Conservation (phyloP, 1,140 invertebrate species). For the Acromyrmex echinatior region DNA sequence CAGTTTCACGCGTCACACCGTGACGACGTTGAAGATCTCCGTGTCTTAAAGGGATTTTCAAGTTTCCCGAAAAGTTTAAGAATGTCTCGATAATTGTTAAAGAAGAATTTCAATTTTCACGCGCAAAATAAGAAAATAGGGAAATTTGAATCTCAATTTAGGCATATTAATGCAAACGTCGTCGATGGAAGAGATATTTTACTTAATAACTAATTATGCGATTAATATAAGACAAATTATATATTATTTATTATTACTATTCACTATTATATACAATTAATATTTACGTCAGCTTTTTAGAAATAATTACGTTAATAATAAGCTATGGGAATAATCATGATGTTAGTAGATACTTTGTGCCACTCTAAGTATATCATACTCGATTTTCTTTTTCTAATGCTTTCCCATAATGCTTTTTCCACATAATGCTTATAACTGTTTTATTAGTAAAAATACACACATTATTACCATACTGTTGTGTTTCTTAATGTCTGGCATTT, state of each 20-base stretch:
- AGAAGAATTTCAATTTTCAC: conserved; percentile 18
- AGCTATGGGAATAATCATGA: too few relatives aligned
- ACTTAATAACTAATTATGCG: not conserved
- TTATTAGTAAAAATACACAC: too few relatives aligned
- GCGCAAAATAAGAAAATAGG: conserved; percentile 12
- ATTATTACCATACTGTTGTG: too few relatives aligned
- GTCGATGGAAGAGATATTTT: not conserved
- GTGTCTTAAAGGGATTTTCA: not conserved
- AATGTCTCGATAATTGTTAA: not conserved
- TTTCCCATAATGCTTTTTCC: too few relatives aligned
- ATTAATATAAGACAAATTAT: not conserved
- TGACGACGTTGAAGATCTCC: conserved; percentile 16
- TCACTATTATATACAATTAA: not conserved
- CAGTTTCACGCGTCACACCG: conserved; percentile 18
- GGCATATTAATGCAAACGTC: not conserved
- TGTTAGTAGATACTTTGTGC: too few relatives aligned
- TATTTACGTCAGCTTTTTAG: not conserved
- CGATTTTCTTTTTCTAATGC: too few relatives aligned
- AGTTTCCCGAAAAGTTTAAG: not conserved
- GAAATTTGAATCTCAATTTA: not conserved
- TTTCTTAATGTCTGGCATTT: too few relatives aligned
- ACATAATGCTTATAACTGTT: too few relatives aligned
- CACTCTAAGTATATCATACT: too few relatives aligned
- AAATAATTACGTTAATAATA: too few relatives aligned
- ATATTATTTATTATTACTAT: not conserved